Base-by-base conservation (phyloP, 2,113 vertebrate genomes). In the Oncorhynchus clarkii region DNA sequence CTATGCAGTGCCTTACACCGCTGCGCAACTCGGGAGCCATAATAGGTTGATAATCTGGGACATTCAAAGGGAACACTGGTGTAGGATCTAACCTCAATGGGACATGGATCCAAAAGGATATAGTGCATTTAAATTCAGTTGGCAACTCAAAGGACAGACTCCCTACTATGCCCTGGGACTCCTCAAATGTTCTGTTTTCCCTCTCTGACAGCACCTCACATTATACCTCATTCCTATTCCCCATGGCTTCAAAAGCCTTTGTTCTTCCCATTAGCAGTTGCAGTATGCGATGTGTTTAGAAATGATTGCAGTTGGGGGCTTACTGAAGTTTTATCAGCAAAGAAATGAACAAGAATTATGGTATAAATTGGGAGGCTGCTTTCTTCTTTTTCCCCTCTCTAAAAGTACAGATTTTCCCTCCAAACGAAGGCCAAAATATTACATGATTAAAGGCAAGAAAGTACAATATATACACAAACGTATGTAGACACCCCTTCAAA, bases 241-340 rank as follows among this genome's bases (percentile, higher is more conserved):
- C 78, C 73, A 48, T 57, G 79, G 79, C 45, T 79, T 74, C 5
- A 62, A 75, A n/a, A 27, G 49, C 73, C 67, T 77, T 82, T 85
- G 68, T 90, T 87, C 79, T 85, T 73, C 67, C 71, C 73, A 85
- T 85, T 78, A 82, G 68, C 45, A 73, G 70, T 65, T 80, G 84
- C 78, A 60, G 70, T 20, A 71, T 71, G 70, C 60, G 69, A 74
- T 80, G 69, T 78, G 20, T 75, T 78, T 75, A 13, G 68, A 77
- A 73, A 72, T 72, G 34, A 74, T 77, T 84, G 48, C 76, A 49
- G 71, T 71, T 67, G 22, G 34, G 34, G 51, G 16, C 26, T 64
- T 60, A 60, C n/a, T 57, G 79, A 84, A 72, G 73, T 51, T 73
- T 22, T 24, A 80, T 39, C 64, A 67, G 74, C 73, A 73, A 68